Evolutionary conservation across 37 sponge, comb jelly and placozoan species (phyloP), one percentile per base, ranked within the genome.

Genomic region (Cliona cf. orientalis): DNA sequence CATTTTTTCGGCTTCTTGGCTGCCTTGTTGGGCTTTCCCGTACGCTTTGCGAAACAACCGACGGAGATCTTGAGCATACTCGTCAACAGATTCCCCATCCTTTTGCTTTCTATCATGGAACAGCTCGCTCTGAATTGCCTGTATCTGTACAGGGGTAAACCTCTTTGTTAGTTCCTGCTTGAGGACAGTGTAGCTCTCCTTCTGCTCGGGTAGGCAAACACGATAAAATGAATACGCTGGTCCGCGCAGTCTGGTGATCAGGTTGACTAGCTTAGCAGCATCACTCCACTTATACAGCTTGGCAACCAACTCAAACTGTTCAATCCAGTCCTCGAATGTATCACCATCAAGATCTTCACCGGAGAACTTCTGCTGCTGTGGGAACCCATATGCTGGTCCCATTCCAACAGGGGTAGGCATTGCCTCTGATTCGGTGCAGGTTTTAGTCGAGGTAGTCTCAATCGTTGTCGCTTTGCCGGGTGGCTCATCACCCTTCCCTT

Each of bases 291-390:
- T 55, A 44, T 41, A 69, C 70, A 84, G 42, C 35, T 46, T 34
- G n/a, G 89, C 82, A 0, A 87, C 71, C 0, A 66, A 7, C 35
- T 88, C 78, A 71, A 88, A 88, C 41, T 88, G 89, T 42, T 82
- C 83, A 23, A 33, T 23, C 89, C 89, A 88, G 1, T 88, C 89
- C 1, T 58, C 5, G 55, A 82, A 88, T 25, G 70, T 68, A 35
- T 88, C 84, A 14, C 56, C 71, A 0, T 81, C 82, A 5, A 22
- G 35, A 2, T 63, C 80, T 26, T 83, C 84, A 29, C 90, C 90
- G 1, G 58, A 36, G 43, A 89, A 89, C 1, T 66, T 42, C 1
- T 74, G 43, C n/a, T 79, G 73, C 5, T 73, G 80, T 6, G 90
- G 90, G 14, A 89, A 23, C 32, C 74, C n/a, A n/a, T n/a, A n/a